Base-by-base conservation (phyloP, 2,888 invertebrate genomes). In the Heliconius charithonia region DNA sequence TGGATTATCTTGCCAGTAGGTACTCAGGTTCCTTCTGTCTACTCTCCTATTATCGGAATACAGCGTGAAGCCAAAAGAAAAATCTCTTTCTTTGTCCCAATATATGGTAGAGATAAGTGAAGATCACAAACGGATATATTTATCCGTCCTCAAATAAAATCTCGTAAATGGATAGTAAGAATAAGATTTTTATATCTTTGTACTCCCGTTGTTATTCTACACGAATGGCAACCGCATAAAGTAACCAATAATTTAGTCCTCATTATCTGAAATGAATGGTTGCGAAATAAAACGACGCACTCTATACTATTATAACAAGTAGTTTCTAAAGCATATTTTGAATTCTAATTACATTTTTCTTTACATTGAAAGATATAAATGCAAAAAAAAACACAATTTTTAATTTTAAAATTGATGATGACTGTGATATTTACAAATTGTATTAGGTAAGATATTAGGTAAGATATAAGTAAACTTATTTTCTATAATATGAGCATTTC, bases 191-290 rank as follows among this genome's bases (percentile, higher is more conserved):
- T 29, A n/a, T 56, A 81, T 81, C 79, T 84, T 86, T 85, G 86
- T 86, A 86, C 85, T 83, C 19, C 80, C 78, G 81, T 83, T 82
- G 84, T 86, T 88, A 91, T 89, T 87, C 88, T 83, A 22, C 22
- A 80, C 79, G 82, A 86, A 86, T 83, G 86, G 85, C 84, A 83
- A 82, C 76, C 79, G 81, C 86, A 91, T 89, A 91, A 92, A 90
- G 87, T 81, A 84, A 82, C 82, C 81, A 72, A 82, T 83, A 84
- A 83, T 84, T 84, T 83, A 79, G 82, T 81, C 82, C 81, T 82
- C 83, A 83, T 82, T 83, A 82, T 71, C 76, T 71, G 77, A 66
- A 81, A 83, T 83, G 80, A 79, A 74, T 73, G 80, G 82, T 81
- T 84, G 83, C 80, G 79, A 81, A 83, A 79, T 75, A 69, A 80